Conservation (phyloP, 2,797 vertebrate species). For the Melanogrammus aeglefinus region DNA sequence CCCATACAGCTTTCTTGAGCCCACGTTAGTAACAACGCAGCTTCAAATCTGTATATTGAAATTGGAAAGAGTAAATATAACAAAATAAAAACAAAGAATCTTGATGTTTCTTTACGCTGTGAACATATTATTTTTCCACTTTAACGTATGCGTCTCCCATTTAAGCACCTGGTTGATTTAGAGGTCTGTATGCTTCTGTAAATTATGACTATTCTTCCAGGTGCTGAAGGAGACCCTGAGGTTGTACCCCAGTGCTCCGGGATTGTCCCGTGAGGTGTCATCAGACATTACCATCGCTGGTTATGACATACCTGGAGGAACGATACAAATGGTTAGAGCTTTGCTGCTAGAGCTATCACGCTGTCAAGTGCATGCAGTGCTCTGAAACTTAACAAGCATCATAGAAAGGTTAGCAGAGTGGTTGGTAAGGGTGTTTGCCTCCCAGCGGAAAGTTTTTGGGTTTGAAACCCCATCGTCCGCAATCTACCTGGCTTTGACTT, state of each 20-base stretch:
- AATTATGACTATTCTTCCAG: conserved; percentile 52
- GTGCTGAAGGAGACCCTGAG: conserved; percentile 88
- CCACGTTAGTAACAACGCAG: not conserved
- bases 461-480: too few relatives aligned
- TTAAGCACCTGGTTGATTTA: not conserved
- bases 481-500: too few relatives aligned
- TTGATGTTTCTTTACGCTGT: too few relatives aligned
- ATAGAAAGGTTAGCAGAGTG: not conserved
- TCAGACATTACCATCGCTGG: conserved; percentile 75
- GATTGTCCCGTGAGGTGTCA: conserved; percentile 73
- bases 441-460: too few relatives aligned
- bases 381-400: not conserved
- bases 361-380: not conserved
- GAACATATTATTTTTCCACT: not conserved
- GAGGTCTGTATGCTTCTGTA: not conserved
- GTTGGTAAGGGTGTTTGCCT: too few relatives aligned
- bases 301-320: conserved; percentile 74
- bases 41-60: not conserved
- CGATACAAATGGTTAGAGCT: conserved; percentile 63
- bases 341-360: not conserved
- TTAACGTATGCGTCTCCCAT: not conserved
- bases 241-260: conserved; percentile 79
- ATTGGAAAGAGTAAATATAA: not conserved
- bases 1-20: not conserved
- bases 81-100: too few relatives aligned